phyloP scores from a whole-genome alignment of 1,140 invertebrate genomes.

The Drosophila equinoxialis region DNA sequence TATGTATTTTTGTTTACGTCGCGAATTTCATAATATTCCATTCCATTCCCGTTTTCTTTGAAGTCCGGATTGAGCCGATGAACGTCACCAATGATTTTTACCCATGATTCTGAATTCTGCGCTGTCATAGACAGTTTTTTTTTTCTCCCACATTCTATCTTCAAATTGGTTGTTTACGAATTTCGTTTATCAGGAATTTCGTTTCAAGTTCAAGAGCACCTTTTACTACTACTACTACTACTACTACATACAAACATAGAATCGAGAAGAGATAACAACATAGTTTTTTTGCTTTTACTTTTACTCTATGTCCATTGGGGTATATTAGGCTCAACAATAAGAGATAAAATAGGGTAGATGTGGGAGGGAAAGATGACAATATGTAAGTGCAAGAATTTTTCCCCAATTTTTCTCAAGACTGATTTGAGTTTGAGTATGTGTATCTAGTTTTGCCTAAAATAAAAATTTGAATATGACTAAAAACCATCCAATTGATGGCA shows the following conservation, averaged over 20 bases:
- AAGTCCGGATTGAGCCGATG: slow-evolving; percentile 29
- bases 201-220: slow-evolving; percentile 73
- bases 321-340: neutral
- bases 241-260: neutral
- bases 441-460: too few species aligned
- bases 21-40: slow-evolving; percentile 67
- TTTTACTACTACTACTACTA: neutral
- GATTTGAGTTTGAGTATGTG: too few species aligned
- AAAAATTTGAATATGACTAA: too few species aligned
- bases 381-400: too few species aligned
- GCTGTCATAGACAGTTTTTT: neutral
- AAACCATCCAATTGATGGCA: too few species aligned
- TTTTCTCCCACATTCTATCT: neutral
- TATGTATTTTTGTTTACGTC: slow-evolving; percentile 69
- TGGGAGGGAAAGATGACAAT: too few species aligned
- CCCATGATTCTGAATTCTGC: neutral
- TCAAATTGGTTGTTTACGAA: slow-evolving; percentile 52
- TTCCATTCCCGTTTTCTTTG: slow-evolving; percentile 39
- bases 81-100: neutral
- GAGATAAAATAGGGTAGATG: too few species aligned
- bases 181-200: slow-evolving; percentile 59
- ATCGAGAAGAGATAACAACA: neutral
- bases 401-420: too few species aligned
- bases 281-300: slow-evolving; percentile 7
- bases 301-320: neutral